Evolutionary conservation across 2,888 invertebrate genomes (phyloP).

Genomic region (Parnassius orleans): DNA sequence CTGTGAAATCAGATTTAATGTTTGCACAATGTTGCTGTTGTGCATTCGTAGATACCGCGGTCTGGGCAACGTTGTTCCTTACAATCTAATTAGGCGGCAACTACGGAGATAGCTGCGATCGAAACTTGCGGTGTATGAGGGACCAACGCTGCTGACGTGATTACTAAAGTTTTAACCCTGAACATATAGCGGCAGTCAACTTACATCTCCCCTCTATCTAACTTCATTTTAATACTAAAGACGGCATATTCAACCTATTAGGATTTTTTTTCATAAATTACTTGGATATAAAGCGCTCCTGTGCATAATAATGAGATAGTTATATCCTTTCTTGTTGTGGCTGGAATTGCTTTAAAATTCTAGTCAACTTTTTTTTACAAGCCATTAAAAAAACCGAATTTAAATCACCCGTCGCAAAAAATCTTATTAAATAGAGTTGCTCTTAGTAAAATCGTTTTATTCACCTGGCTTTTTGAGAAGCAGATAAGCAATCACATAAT

Average conservation of each 20-base stretch:
- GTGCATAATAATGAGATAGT: neutral
- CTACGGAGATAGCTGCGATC: conserved; percentile 55
- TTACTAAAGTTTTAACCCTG: conserved; percentile 56
- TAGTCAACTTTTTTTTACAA: conserved; percentile 40
- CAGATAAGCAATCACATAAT: conserved; percentile 23
- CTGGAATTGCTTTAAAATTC: conserved; percentile 49
- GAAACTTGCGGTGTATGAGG: conserved; percentile 57
- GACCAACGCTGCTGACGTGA: conserved; percentile 54
- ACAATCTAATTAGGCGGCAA: conserved; percentile 64
- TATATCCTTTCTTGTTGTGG: conserved; percentile 30
- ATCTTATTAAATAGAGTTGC: conserved; percentile 33
- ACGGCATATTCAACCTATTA: neutral
- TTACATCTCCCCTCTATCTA: conserved; percentile 12
- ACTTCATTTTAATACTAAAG: neutral
- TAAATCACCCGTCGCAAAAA: conserved; percentile 36
- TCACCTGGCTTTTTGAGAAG: conserved; percentile 19
- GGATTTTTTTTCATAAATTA: neutral
- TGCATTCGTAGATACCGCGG: neutral
- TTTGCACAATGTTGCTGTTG: neutral
- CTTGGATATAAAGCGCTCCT: neutral
- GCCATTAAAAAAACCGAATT: conserved; percentile 40
- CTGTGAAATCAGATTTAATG: neutral
- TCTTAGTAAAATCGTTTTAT: conserved; percentile 20
- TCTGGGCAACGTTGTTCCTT: conserved; percentile 39
- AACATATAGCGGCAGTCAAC: conserved; percentile 24